Evolutionary conservation across 2,113 vertebrate species (phyloP), one percentile per base, ranked within the genome.

Genomic region (Elephantulus edwardii): DNA sequence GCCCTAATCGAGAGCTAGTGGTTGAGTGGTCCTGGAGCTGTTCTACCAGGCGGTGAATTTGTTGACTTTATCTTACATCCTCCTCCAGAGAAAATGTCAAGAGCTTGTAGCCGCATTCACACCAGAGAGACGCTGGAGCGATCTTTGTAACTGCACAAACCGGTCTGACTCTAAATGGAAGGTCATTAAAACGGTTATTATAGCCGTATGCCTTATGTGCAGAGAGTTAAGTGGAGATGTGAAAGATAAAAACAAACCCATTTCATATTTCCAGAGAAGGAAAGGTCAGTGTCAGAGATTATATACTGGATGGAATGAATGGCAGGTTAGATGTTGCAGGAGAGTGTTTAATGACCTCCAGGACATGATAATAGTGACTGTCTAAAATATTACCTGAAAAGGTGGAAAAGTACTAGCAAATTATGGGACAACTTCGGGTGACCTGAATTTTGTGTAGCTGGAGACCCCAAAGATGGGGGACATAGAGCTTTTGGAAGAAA

Each of bases 231-330:
- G 38, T 87, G 40, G 66, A 72, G 74, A 71, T 3, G 5, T 76
- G 28, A 30, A 74, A 68, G 46, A 17, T 86, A 82, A 84, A 85
- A 82, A 74, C 80, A 87, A 75, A 88, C 26, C 44, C 20, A 82
- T 56, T 40, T 64, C 20, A 71, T 20, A 66, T 87, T 84, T 62
- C 62, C 64, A 74, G 82, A 79, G 79, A 50, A 82, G 75, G 75
- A 81, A 91, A 81, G 16, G 58, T 16, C n/a, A 74, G 11, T 44
- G n/a, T n/a, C n/a, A n/a, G 56, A 79, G 56, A 56, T 88, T 9
- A 82, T 64, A 71, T 14, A 38, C 17, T 75, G 20, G 8, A 28
- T 60, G 4, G 83, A 19, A 88, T 44, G 83, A 70, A 28, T 86
- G 71, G 35, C 16, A 76, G 30, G 52, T 64, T 81, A 77, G 78